Base-by-base conservation (phyloP, 1,140 invertebrate species). In the Brachionus koreanus region DNA sequence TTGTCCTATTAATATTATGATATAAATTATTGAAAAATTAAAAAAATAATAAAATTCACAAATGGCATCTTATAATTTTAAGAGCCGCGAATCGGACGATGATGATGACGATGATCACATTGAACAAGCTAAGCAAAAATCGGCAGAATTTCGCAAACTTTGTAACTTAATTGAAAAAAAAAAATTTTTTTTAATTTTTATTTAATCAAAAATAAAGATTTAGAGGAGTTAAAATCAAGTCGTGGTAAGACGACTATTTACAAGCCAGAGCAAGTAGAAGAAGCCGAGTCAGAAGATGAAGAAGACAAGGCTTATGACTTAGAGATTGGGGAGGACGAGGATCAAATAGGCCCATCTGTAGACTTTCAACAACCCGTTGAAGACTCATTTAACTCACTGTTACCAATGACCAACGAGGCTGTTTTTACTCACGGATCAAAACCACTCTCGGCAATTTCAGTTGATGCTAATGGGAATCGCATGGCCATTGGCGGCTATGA, bases 401-500 rank as follows among this genome's bases (percentile, higher is more conserved):
- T 82, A 16, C 79, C 79, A 25, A 16, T 82, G 42, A 35, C 25
- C 13, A 61, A 82, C 65, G 79, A 82, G 35, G 37, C 57, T n/a
- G 61, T 65, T 29, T 37, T 82, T 13, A 25, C 35, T 19, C 79
- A 82, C 16, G 79, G 79, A 13, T 39, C 37, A 37, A 82, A 82
- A 57, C n/a, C 82, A 85, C 86, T 91, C 0, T 92, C 94, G 1
- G 95, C 95, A 0, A 87, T 98, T 3, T 92, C 93, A 10, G 91
- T 95, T 1, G 97, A 99, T 90, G 93, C 95, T 0, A 93, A 95
- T 33, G 97, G 97, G 16, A 93, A 95, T 16, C 90, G 97, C 33
- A 88, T 98, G 12, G 94, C 95, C 0, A 93, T 94, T n/a, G 96
- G 97, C 9, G 88, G 90, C 5, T 91, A 95, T 29, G 96, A 98